Percentiles rank a stretch among this genome's conserved stretches.
Evolutionary conservation across 2,888 invertebrate species (phyloP).

Genomic region (Drosophila tanythrix): DNA sequence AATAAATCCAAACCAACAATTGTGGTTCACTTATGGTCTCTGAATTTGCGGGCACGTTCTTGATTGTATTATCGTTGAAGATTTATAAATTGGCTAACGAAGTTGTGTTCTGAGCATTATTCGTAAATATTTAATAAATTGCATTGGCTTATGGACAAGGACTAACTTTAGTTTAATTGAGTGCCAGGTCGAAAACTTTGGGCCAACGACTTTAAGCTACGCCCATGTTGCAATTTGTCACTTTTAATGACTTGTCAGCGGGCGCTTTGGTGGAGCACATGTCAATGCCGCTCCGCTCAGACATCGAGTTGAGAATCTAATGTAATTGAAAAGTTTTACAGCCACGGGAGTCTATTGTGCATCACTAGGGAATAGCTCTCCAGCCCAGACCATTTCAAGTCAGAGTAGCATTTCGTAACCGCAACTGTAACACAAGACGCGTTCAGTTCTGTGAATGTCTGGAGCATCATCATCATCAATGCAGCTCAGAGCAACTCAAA

Average conservation of each 20-base stretch:
- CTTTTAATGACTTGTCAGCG: conserved; percentile 78
- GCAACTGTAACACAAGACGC: conserved; percentile 44
- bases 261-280: conserved; percentile 64
- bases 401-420: conserved; percentile 45
- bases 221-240: conserved; percentile 70
- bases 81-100: conserved; percentile 42
- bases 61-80: conserved; percentile 29
- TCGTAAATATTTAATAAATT: conserved; percentile 74
- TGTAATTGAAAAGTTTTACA: conserved; percentile 76
- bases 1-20: conserved; percentile 39
- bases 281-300: conserved; percentile 17
- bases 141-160: conserved; percentile 60
- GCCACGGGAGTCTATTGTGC: conserved; percentile 18
- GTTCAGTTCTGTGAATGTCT: conserved; percentile 25
- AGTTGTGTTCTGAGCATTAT: conserved; percentile 55
- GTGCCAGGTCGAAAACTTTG: conserved; percentile 60
- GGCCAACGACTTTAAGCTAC: conserved; percentile 58
- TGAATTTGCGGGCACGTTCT: neutral
- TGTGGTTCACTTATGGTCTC: conserved; percentile 32
- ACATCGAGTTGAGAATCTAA: conserved; percentile 68
- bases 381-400: conserved; percentile 6
- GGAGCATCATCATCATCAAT: conserved; percentile 37
- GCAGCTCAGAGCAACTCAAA: conserved; percentile 52
- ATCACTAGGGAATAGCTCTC: neutral
- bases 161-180: conserved; percentile 74